phyloP scores from a whole-genome alignment of 1,140 invertebrate species.

The Temnothorax curvispinosus region DNA sequence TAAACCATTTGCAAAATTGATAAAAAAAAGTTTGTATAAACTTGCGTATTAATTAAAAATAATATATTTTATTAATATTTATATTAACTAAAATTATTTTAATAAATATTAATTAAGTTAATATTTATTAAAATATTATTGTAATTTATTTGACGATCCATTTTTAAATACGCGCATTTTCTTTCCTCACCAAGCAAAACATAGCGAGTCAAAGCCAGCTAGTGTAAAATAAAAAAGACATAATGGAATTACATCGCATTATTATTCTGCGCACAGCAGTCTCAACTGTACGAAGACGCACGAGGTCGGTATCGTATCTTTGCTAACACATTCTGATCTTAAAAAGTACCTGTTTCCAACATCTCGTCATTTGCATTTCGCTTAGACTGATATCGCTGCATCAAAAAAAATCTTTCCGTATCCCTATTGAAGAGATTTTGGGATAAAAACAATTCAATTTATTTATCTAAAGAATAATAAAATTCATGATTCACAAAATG shows the following conservation, averaged over 20 bases:
- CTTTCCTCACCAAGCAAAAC: not conserved
- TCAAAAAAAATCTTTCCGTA: not conserved
- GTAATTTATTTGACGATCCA: not conserved
- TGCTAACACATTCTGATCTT: constrained; percentile 44
- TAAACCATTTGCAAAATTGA: not conserved
- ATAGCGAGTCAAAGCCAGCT: not conserved
- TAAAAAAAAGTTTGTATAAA: not conserved
- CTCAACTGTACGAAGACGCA: constrained; percentile 48
- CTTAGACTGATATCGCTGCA: not conserved
- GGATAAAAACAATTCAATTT: not conserved
- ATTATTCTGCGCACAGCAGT: constrained; percentile 61
- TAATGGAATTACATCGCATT: constrained; percentile 54
- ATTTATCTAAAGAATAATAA: not conserved
- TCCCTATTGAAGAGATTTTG: not conserved
- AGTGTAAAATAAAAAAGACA: not conserved
- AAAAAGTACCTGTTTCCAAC: constrained; percentile 53
- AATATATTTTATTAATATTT: not conserved
- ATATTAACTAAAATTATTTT: too few species aligned
- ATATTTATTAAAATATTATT: constrained; percentile 10
- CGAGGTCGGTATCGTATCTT: constrained; percentile 34
- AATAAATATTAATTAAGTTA: too few species aligned
- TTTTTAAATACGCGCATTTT: not conserved
- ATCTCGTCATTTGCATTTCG: constrained; percentile 32
- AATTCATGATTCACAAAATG: not conserved
- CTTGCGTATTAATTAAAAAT: not conserved